Evolutionary conservation across 2,113 vertebrate species (phyloP).

Genomic region (Salvelinus alpinus): DNA sequence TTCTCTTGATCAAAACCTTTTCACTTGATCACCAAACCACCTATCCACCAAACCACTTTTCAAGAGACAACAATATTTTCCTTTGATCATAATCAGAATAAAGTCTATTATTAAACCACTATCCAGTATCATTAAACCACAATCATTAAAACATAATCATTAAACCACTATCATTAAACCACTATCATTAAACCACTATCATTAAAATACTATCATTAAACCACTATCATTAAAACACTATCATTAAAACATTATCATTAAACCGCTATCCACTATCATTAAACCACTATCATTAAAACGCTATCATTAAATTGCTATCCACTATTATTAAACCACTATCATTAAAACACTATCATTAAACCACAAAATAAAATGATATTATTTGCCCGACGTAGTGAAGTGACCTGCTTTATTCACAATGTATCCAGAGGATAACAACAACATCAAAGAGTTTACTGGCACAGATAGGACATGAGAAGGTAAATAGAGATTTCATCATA

Average conservation of each 20-base stretch:
- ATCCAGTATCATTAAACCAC: too few species aligned
- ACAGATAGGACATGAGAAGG: background rate
- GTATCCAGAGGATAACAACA: background rate
- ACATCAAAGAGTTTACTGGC: constrained; percentile 1
- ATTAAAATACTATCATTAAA: too few species aligned
- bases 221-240: too few species aligned
- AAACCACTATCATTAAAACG: too few species aligned
- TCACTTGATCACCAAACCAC: background rate
- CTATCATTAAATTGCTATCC: too few species aligned
- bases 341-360: background rate
- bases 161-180: too few species aligned
- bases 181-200: too few species aligned
- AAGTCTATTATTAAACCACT: background rate
- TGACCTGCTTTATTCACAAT: background rate
- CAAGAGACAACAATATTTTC: background rate
- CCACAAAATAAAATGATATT: background rate
- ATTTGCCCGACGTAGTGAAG: background rate
- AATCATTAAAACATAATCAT: too few species aligned
- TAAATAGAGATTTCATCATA: background rate
- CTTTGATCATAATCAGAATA: constrained; percentile 1
- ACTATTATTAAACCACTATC: too few species aligned
- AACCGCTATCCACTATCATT: too few species aligned
- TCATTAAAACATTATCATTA: too few species aligned
- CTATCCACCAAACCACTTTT: background rate
- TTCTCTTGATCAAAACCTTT: background rate